Evolutionary conservation across 1,140 invertebrate species (phyloP), one percentile per base, ranked within the genome.

Genomic region (Hyposmocoma kahamanoa): DNA sequence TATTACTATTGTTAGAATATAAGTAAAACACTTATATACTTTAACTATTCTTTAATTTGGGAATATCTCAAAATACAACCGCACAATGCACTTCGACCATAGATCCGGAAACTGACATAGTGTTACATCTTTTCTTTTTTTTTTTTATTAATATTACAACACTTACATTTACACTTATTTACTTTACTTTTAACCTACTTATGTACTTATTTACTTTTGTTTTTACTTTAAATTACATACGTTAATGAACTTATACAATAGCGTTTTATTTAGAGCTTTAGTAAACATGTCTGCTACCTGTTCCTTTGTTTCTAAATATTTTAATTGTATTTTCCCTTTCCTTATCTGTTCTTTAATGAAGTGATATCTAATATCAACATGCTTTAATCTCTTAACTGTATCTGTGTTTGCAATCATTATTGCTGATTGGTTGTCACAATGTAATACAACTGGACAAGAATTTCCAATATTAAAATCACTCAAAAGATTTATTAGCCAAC

Each of bases 351-450:
- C 38, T 9, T 10, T 2, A 41, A 41, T 41, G 11, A 21, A 41
- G 2, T 41, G 38, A 21, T 41, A 41, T 41, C 13, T 41, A 21
- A 41, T 41, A 41, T 41, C 38, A 1, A 41, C 9, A 13, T 41
- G 38, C 11, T 41, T 41, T 2, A 41, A 15, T 41, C 38, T 41
- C 15, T 10, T 41, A 9, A 21, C 19, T 41, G 15, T 36, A 22
- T 41, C 22, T 9, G 10, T 41, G n/a, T 41, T 21, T 1, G 38
- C 38, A 41, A 41, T 41, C 1, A 13, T 22, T 1, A 41, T 41
- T 8, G 15, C 38, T 21, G 10, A 13, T 22, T 41, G 38, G 13
- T 41, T 41, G 10, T 41, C 38, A 5, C 15, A 9, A 11, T 21
- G 22, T 21, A 41, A 9, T 9, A 13, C 13, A 38, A 19, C 11